phyloP scores from a whole-genome alignment of 2,113 vertebrate species.

The Caranx melampygus region DNA sequence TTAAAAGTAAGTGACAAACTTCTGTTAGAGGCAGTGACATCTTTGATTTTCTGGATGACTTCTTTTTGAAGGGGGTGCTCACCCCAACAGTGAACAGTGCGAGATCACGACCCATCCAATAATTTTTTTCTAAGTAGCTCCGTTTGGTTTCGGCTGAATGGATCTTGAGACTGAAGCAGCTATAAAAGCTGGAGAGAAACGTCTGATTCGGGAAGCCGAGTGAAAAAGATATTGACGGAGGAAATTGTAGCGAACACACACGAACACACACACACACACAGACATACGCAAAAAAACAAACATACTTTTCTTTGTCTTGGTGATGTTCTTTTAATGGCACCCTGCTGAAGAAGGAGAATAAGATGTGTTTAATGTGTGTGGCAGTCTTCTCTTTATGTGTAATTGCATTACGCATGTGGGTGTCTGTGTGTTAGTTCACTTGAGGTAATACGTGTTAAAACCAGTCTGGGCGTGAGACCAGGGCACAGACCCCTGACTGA shows the following conservation, averaged over 20 bases:
- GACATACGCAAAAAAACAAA: conserved; percentile 2
- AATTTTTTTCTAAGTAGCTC: conserved; percentile 4
- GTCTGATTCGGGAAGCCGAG: conserved; percentile 24
- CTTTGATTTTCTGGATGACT: neutral
- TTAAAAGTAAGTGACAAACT: neutral
- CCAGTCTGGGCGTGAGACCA: conserved; percentile 42
- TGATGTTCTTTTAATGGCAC: conserved; percentile 11
- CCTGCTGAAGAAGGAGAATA: neutral
- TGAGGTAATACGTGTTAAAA: conserved; percentile 47
- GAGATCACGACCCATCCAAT: conserved; percentile 12
- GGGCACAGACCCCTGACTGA: conserved; percentile 38
- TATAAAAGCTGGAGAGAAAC: conserved; percentile 6
- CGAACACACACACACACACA: conserved; percentile 11
- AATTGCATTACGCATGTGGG: neutral
- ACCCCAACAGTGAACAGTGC: conserved; percentile 9
- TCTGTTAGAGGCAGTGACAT: neutral
- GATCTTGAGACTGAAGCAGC: conserved; percentile 1
- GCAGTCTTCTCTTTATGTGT: neutral
- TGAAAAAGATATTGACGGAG: conserved; percentile 32
- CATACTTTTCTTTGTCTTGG: neutral
- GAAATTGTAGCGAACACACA: conserved; percentile 19
- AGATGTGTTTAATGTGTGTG: neutral
- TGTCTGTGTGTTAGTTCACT: conserved; percentile 15
- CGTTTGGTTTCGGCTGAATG: conserved; percentile 33
- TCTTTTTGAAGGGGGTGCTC: conserved; percentile 1